These are phyloP conservation scores for Varecia variegata DNA, from an alignment of 2,797 vertebrate genomes.

Conservation along the genomic window DNA sequence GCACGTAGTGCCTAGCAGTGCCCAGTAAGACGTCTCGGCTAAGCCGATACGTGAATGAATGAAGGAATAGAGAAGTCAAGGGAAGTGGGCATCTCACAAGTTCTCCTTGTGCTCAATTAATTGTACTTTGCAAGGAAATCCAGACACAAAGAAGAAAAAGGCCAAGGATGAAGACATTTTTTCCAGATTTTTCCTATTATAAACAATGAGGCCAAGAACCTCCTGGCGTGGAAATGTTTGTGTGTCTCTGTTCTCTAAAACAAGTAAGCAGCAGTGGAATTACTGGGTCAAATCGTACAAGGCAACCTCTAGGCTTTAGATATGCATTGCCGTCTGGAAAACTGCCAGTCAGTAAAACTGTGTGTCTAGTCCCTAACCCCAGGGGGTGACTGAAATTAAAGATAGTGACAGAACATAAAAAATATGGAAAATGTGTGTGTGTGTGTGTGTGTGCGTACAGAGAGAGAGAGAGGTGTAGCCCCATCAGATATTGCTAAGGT, in stretches of 20 bases:
- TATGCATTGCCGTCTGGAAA: background rate
- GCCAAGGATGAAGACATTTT: background rate
- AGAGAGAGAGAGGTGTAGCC: background rate
- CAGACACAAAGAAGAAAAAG: background rate
- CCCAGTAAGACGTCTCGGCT: accelerated
- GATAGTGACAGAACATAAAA: background rate
- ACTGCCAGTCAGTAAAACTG: background rate
- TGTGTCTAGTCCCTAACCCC: background rate
- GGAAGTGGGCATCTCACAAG: no score
- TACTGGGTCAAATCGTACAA: background rate
- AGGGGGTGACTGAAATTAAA: background rate
- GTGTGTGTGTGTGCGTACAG: no score
- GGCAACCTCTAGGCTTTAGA: background rate
- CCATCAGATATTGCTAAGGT: accelerated
- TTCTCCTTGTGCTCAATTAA: background rate
- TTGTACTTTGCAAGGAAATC: background rate
- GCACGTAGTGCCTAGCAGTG: background rate
- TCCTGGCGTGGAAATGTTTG: no score
- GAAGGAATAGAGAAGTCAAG: background rate
- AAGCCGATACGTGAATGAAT: background rate
- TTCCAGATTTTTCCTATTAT: background rate
- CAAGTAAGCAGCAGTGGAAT: background rate
- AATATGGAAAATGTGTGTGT: background rate
- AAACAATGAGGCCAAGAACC: background rate
- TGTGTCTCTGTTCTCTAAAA: background rate